Conservation (phyloP, 1,140 invertebrate genomes). For the Pseudomyrmex dendroicus region DNA sequence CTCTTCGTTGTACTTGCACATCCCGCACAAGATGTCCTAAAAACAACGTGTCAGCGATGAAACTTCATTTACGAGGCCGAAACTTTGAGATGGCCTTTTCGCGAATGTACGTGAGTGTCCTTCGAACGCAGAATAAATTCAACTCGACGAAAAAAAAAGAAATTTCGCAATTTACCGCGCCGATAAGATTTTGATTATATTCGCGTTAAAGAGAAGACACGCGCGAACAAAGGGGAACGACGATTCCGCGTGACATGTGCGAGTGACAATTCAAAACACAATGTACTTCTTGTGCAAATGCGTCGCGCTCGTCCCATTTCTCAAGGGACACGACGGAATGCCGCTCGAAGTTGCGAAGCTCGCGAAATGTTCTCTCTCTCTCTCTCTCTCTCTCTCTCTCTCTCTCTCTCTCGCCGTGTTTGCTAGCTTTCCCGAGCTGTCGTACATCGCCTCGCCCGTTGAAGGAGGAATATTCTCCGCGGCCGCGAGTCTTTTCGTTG, state of each 20-base stretch:
- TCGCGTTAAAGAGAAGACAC: slow-evolving; percentile 8
- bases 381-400: too few species aligned
- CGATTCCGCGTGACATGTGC: neutral
- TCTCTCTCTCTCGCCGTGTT: too few species aligned
- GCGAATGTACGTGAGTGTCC: neutral
- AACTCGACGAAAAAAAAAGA: neutral
- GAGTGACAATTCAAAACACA: neutral
- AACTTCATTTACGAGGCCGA: slow-evolving; percentile 11
- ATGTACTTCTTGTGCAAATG: neutral
- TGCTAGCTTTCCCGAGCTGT: too few species aligned
- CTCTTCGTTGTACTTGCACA: slow-evolving; percentile 13
- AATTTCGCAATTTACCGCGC: neutral
- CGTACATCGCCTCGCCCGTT: too few species aligned
- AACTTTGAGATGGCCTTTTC: neutral
- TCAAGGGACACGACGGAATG: neutral
- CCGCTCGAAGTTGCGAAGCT: neutral
- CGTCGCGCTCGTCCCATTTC: neutral
- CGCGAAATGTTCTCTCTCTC: neutral
- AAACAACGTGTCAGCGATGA: slow-evolving; percentile 2
- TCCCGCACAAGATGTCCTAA: slow-evolving; percentile 2
- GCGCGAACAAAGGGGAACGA: neutral
- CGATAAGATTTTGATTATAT: slow-evolving; percentile 18
- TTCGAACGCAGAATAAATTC: neutral
- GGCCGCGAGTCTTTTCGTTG: neutral
- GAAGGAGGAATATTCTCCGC: too few species aligned